Conservation (phyloP, 1,140 invertebrate genomes). For the Papilio machaon region DNA sequence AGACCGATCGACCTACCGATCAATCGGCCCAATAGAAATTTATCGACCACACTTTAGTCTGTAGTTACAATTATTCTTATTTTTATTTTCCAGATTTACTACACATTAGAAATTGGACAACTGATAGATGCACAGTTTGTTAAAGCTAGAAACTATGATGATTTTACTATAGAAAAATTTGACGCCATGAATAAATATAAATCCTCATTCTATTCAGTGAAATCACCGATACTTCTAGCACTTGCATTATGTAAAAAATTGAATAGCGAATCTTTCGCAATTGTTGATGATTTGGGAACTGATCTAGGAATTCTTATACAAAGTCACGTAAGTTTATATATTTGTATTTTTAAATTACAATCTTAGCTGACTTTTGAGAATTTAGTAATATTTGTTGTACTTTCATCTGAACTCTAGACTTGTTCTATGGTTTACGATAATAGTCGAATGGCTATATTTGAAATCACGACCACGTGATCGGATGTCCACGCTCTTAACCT, state of each 20-base stretch:
- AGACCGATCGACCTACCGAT: no score
- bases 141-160: constrained; percentile 64
- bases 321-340: constrained; percentile 86
- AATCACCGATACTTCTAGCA: constrained; percentile 92
- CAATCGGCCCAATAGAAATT: no score
- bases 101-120: constrained; percentile 13
- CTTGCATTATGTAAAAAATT: constrained; percentile 87
- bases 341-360: no score
- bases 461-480: no score
- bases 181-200: background rate
- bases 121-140: constrained; percentile 6
- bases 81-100: constrained; percentile 3
- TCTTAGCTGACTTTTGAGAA: no score
- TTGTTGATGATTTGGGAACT: constrained; percentile 89
- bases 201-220: constrained; percentile 90
- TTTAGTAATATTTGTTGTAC: no score
- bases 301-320: constrained; percentile 96
- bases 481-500: no score
- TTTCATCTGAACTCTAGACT: no score
- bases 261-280: constrained; percentile 84
- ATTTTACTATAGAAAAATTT: constrained; percentile 42
- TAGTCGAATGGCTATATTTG: no score
- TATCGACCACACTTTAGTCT: no score
- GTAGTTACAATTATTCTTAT: background rate
- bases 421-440: no score